Conservation (phyloP, 2,113 vertebrate species). For the Notiomystis cincta region DNA sequence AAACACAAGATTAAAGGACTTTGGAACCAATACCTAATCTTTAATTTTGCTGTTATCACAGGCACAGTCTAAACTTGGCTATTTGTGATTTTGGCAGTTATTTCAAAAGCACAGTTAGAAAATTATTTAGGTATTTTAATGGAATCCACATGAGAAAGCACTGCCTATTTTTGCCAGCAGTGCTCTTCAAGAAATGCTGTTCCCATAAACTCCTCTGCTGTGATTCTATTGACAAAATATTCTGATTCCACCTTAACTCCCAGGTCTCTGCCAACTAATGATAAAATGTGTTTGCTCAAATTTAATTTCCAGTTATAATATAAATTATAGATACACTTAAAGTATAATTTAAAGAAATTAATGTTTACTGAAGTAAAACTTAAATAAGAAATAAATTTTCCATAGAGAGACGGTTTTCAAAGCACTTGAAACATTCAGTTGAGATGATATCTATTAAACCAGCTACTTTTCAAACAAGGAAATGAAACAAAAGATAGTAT, state of each 20-base stretch:
- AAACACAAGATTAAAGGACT: neutral
- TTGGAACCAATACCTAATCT: neutral
- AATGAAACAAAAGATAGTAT: neutral
- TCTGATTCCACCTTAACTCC: neutral
- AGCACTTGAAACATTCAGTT: neutral
- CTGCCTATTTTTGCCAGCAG: neutral
- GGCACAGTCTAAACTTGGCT: conserved; percentile 13
- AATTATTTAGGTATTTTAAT: conserved; percentile 1
- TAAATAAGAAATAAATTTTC: neutral
- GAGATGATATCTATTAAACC: neutral
- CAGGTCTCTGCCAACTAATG: neutral
- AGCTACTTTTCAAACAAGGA: neutral
- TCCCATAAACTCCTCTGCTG: neutral
- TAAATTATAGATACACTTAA: neutral
- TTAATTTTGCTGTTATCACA: neutral
- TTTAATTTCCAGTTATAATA: neutral
- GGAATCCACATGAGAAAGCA: neutral
- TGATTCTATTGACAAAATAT: neutral
- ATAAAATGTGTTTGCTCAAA: neutral
- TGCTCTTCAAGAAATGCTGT: neutral
- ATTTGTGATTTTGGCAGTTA: conserved; percentile 23
- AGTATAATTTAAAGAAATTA: neutral
- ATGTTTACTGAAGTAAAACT: neutral
- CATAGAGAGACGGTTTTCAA: neutral
- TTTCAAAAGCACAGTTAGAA: conserved; percentile 21